phyloP scores from a whole-genome alignment of 1,140 invertebrate species.

The Papilio aristodemus region DNA sequence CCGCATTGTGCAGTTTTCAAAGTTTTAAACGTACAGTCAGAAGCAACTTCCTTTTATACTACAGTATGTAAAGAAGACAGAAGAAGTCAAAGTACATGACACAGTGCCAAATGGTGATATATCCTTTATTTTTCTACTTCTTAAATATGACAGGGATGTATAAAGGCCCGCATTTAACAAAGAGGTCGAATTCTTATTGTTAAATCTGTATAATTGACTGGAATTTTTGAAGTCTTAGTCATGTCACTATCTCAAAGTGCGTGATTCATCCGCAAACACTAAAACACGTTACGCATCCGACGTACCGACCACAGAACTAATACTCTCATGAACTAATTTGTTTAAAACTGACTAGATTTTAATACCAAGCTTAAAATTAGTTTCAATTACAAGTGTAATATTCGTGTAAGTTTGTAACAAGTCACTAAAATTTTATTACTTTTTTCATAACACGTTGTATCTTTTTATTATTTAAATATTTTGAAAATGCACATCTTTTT shows the following conservation, averaged over 20 bases:
- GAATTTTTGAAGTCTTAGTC: conserved; percentile 74
- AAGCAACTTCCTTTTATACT: too few relatives aligned
- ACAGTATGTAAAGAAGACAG: too few relatives aligned
- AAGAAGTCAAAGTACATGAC: too few relatives aligned
- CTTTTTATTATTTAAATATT: too few relatives aligned
- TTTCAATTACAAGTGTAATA: too few relatives aligned
- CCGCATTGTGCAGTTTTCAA: too few relatives aligned
- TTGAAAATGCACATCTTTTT: too few relatives aligned
- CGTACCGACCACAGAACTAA: not conserved
- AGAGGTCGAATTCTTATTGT: conserved; percentile 27
- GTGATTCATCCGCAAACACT: conserved; percentile 62
- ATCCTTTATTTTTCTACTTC: not conserved
- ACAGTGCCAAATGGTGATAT: not conserved
- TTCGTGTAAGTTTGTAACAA: too few relatives aligned
- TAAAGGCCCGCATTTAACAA: not conserved
- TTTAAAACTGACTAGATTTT: not conserved
- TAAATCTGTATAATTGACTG: conserved; percentile 60
- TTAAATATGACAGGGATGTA: conserved; percentile 7
- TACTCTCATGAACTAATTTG: not conserved
- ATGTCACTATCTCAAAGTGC: conserved; percentile 53
- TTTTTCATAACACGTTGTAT: too few relatives aligned
- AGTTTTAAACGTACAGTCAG: too few relatives aligned
- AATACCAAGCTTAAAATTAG: too few relatives aligned
- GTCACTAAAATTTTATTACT: too few relatives aligned
- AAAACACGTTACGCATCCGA: not conserved